These are phyloP conservation scores for Orius insidiosus DNA, from an alignment of 1,140 invertebrate species.

Conservation along the genomic window DNA sequence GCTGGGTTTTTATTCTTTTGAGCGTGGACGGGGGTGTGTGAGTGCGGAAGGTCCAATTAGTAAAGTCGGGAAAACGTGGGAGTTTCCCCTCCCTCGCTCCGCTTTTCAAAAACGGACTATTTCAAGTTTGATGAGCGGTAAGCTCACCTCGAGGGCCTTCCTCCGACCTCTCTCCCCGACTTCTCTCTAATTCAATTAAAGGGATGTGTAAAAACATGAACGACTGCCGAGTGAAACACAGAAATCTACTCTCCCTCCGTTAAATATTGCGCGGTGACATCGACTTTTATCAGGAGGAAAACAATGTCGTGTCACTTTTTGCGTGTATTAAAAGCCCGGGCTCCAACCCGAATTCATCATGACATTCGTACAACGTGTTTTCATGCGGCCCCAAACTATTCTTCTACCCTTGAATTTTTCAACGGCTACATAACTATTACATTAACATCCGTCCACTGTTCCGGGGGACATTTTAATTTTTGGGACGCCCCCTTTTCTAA, in stretches of 20 bases:
- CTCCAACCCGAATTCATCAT: background rate
- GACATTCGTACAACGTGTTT: background rate
- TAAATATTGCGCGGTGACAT: constrained; percentile 9
- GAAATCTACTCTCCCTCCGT: constrained; percentile 7
- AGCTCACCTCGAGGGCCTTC: too few species aligned
- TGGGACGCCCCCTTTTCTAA: background rate
- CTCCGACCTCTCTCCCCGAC: too few species aligned
- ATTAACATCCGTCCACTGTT: too few species aligned
- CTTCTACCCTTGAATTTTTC: constrained; percentile 11
- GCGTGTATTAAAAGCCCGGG: constrained; percentile 8
- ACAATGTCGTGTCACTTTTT: constrained; percentile 3
- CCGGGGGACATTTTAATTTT: background rate
- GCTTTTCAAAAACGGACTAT: too few species aligned
- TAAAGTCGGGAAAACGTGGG: too few species aligned
- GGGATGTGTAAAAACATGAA: constrained; percentile 11
- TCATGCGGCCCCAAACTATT: background rate
- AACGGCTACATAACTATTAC: background rate
- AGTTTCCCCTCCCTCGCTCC: too few species aligned
- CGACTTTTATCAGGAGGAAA: constrained; percentile 7
- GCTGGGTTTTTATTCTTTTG: too few species aligned
- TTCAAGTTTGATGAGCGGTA: too few species aligned
- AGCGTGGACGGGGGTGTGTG: too few species aligned
- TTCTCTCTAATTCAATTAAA: constrained; percentile 10
- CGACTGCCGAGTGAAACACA: background rate
- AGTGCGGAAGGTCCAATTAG: too few species aligned